Conservation (phyloP, 2,113 vertebrate genomes). For the Climacteris rufus region DNA sequence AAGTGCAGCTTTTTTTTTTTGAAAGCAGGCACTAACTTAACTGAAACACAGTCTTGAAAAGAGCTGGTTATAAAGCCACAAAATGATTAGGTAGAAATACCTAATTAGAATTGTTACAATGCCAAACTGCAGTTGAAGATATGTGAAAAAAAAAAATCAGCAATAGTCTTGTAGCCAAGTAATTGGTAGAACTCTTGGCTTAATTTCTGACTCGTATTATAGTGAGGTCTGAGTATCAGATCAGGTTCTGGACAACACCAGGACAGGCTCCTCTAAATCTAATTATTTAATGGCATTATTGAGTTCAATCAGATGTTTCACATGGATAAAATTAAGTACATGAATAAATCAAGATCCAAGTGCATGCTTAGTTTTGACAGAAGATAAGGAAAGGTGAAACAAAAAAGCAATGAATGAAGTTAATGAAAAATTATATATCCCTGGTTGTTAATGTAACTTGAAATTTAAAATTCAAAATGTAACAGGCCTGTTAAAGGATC, state of each 20-base stretch:
- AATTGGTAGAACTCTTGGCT: not conserved
- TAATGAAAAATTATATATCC: not conserved
- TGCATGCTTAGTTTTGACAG: not conserved
- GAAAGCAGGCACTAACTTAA: not conserved
- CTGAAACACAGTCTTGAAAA: not conserved
- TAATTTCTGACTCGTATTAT: not conserved
- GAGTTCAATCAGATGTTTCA: slow-evolving; percentile 46
- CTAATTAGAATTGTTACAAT: not conserved
- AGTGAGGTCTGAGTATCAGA: not conserved
- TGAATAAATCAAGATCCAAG: slow-evolving; percentile 37
- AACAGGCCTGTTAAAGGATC: not conserved
- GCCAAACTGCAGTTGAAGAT: not conserved
- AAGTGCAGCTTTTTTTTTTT: not conserved
- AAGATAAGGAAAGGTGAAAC: slow-evolving; percentile 26
- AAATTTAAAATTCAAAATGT: not conserved
- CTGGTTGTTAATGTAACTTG: not conserved
- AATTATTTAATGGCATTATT: slow-evolving; percentile 51
- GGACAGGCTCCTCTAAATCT: not conserved
- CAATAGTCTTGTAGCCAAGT: not conserved
- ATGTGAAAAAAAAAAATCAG: accelerated
- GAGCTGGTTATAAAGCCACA: not conserved
- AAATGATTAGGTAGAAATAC: not conserved
- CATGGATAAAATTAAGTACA: slow-evolving; percentile 48
- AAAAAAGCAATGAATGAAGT: slow-evolving; percentile 21
- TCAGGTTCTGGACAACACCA: not conserved